These are phyloP conservation scores for Dendrophyllia cribrosa DNA, from an alignment of 64 coral and sea anemone species.

Conservation along the genomic window DNA sequence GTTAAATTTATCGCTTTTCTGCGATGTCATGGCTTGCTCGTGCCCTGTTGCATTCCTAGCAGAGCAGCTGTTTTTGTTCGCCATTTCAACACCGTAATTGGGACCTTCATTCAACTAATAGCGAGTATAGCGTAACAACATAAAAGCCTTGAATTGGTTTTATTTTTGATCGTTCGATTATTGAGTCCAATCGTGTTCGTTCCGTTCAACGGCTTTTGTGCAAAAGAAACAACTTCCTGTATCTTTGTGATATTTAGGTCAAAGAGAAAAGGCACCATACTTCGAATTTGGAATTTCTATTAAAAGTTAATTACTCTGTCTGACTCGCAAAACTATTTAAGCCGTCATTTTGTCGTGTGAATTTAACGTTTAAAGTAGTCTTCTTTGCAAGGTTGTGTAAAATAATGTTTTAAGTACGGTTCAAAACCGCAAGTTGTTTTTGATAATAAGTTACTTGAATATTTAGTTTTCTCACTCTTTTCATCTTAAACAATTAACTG, in stretches of 20 bases:
- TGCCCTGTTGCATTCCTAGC: not conserved
- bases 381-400: not conserved
- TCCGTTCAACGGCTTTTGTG: not conserved
- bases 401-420: not conserved
- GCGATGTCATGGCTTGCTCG: not conserved
- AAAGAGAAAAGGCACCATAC: constrained; percentile 18
- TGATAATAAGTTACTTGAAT: not conserved
- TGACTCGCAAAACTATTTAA: too few relatives aligned
- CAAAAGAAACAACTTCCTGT: not conserved
- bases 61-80: not conserved
- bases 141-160: not conserved
- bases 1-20: not conserved
- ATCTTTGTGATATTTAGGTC: constrained; percentile 12
- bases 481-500: too few relatives aligned
- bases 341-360: too few relatives aligned
- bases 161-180: not conserved
- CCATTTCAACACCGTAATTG: constrained; percentile 23
- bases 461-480: too few relatives aligned
- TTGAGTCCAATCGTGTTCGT: not conserved
- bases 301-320: constrained; percentile 35
- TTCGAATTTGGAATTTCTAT: not conserved
- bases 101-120: not conserved
- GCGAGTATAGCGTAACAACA: not conserved
- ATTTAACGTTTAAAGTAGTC: too few relatives aligned
- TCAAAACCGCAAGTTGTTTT: not conserved